Conservation (phyloP, 2,797 vertebrate genomes). For the Coluber constrictor region DNA sequence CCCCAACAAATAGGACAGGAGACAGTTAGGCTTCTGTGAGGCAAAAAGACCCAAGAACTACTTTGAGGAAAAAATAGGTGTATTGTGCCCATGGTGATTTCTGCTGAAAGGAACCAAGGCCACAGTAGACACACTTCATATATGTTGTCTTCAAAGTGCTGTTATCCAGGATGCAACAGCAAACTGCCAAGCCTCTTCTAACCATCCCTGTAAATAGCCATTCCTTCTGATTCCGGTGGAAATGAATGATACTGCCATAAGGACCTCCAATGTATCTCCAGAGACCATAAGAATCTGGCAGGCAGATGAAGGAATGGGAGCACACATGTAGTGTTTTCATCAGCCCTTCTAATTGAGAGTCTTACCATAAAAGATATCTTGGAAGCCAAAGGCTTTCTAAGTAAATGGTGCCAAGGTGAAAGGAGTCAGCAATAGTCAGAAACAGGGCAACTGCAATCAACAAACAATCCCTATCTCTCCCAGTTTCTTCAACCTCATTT, state of each 20-base stretch:
- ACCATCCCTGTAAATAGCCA: not conserved
- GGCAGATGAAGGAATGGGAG: not conserved
- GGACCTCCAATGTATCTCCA: not conserved
- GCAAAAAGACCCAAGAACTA: not conserved
- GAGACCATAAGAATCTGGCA: not conserved
- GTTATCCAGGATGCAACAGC: not conserved
- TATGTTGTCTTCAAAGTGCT: not conserved
- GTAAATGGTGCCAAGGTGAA: not conserved
- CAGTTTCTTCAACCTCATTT: too few species aligned
- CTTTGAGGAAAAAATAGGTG: not conserved
- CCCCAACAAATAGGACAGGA: not conserved
- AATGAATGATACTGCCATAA: not conserved
- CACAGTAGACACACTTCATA: not conserved
- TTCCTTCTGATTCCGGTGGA: not conserved
- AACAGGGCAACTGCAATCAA: too few species aligned
- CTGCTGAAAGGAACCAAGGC: not conserved
- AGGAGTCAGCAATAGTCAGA: not conserved
- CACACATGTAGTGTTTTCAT: not conserved
- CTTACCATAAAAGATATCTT: not conserved
- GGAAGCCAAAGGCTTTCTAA: not conserved
- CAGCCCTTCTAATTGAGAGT: not conserved
- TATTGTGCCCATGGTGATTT: not conserved
- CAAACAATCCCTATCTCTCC: too few species aligned
- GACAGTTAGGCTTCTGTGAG: not conserved
- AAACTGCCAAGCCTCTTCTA: not conserved